Evolutionary conservation across 2,113 vertebrate genomes (phyloP).

Genomic region (Psammodynastes pulverulentus): DNA sequence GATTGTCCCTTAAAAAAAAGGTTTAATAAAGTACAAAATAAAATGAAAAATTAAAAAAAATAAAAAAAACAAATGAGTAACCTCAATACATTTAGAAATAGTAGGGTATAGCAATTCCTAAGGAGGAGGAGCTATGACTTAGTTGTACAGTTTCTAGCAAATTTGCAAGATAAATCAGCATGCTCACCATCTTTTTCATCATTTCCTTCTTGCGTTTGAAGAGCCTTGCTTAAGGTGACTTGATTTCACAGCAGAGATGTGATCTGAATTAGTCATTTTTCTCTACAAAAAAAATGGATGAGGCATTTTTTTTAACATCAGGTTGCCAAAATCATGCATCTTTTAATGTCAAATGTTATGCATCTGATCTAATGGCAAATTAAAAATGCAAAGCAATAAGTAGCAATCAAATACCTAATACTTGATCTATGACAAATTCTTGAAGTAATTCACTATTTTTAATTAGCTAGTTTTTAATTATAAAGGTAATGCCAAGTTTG

Average conservation of each 20-base stretch:
- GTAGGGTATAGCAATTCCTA: neutral
- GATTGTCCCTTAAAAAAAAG: neutral
- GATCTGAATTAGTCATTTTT: neutral
- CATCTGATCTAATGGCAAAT: neutral
- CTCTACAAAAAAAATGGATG: neutral
- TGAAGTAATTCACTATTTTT: slow-evolving; percentile 20
- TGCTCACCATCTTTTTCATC: neutral
- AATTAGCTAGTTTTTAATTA: slow-evolving; percentile 22
- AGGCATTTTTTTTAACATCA: neutral
- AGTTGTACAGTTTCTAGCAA: neutral
- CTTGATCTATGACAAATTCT: slow-evolving; percentile 6
- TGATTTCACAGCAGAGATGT: neutral
- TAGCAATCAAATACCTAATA: neutral
- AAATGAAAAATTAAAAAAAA: neutral
- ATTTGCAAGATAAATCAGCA: neutral
- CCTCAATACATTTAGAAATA: neutral
- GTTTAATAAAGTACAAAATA: neutral
- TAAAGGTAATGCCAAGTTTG: neutral
- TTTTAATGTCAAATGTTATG: neutral
- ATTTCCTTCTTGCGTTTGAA: neutral
- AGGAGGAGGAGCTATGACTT: neutral
- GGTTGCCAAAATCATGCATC: slow-evolving; percentile 6
- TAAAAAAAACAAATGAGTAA: neutral
- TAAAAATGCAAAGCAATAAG: slow-evolving; percentile 9
- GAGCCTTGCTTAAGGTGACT: neutral